Percentiles rank a stretch among this genome's conserved stretches.
Conservation (phyloP, 64 coral and sea anemone species). For the Montipora capricornis region DNA sequence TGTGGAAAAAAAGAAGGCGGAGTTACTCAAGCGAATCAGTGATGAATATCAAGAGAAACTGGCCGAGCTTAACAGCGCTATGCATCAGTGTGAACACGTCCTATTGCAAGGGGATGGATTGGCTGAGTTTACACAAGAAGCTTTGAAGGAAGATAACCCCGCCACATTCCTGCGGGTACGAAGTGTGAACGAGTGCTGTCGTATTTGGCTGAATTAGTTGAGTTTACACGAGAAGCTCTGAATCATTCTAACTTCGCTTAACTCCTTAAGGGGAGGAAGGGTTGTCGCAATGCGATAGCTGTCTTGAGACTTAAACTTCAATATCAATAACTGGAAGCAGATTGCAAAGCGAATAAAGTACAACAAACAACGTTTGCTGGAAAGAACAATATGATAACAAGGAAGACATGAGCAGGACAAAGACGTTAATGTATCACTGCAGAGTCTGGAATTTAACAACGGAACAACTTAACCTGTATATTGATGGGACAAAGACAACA, state of each 20-base stretch:
- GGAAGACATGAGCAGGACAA: no score
- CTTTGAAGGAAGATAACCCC: constrained; percentile 80
- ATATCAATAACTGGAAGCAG: no score
- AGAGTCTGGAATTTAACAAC: not conserved
- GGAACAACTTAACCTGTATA: not conserved
- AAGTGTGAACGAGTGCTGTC: constrained; percentile 10
- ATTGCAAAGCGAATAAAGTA: no score
- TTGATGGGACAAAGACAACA: not conserved
- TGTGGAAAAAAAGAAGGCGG: constrained; percentile 84
- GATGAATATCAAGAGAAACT: constrained; percentile 89
- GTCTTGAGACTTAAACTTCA: no score
- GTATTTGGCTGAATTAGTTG: constrained; percentile 40
- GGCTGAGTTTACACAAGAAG: constrained; percentile 87
- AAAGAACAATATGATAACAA: no score
- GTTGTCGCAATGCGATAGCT: no score
- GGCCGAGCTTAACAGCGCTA: constrained; percentile 67
- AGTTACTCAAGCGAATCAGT: constrained; percentile 71
- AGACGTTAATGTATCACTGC: not conserved
- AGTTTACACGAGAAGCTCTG: not conserved
- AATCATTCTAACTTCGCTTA: not conserved
- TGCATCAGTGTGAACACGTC: constrained; percentile 73
- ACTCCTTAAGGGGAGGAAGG: no score
- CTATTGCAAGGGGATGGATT: constrained; percentile 76
- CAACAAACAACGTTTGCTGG: no score
- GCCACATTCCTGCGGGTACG: constrained; percentile 89